Evolutionary conservation across 1,140 invertebrate genomes (phyloP).

Genomic region (Catajapyx aquilonaris): DNA sequence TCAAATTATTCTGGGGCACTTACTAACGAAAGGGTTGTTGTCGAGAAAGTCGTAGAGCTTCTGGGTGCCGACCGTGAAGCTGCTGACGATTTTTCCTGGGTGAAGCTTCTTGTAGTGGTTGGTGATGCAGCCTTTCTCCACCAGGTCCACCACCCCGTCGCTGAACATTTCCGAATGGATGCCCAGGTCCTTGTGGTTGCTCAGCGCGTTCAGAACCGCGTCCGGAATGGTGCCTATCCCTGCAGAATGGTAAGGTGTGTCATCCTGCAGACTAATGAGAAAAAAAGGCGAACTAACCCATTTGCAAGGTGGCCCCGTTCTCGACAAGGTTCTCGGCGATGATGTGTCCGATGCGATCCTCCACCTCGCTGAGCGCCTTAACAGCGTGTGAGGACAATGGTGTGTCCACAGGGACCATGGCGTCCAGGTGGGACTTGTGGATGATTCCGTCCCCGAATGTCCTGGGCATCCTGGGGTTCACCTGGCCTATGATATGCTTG

Average conservation of each 20-base stretch:
- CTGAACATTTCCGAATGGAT: constrained; percentile 90
- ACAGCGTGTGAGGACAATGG: constrained; percentile 49
- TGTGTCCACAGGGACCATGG: constrained; percentile 49
- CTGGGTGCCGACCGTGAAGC: constrained; percentile 70
- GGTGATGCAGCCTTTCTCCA: constrained; percentile 60
- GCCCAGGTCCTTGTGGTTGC: constrained; percentile 72
- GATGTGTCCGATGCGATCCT: constrained; percentile 60
- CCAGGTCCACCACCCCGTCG: constrained; percentile 70
- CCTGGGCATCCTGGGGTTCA: constrained; percentile 70
- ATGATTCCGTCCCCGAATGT: constrained; percentile 78
- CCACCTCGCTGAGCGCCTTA: constrained; percentile 39
- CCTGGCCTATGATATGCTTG: constrained; percentile 69
- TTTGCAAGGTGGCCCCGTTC: constrained; percentile 80
- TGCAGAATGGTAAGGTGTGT: too few species aligned
- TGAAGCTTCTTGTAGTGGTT: constrained; percentile 63
- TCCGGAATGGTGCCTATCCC: constrained; percentile 84
- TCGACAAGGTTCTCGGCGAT: constrained; percentile 78
- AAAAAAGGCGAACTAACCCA: constrained; percentile 35
- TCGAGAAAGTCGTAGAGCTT: constrained; percentile 78
- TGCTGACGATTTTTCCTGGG: constrained; percentile 62
- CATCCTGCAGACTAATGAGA: background rate
- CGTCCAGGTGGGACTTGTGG: constrained; percentile 76
- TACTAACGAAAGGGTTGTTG: constrained; percentile 77
- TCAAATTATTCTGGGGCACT: too few species aligned
- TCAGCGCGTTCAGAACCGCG: constrained; percentile 54